Conservation (phyloP, 2,888 invertebrate genomes). For the Drosophila algonquin region DNA sequence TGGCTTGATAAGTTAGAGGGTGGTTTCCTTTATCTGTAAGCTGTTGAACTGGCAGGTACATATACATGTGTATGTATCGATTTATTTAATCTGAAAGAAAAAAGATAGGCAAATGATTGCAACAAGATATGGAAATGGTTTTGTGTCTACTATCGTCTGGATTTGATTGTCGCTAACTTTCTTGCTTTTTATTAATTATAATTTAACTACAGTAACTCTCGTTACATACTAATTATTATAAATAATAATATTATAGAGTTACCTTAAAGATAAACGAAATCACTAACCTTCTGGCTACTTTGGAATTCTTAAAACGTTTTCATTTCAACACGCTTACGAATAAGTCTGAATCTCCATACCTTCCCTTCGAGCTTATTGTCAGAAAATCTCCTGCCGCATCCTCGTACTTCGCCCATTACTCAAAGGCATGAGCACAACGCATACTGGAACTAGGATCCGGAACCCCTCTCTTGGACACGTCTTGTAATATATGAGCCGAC, state of each 20-base stretch:
- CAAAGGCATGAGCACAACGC: conserved; percentile 18
- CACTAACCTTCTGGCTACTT: too few relatives aligned
- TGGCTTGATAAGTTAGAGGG: conserved; percentile 30
- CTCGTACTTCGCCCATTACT: conserved; percentile 24
- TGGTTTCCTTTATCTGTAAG: conserved; percentile 17
- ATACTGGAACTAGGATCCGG: conserved; percentile 6
- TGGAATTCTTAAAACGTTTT: too few relatives aligned
- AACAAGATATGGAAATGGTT: conserved; percentile 17
- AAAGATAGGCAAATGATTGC: conserved; percentile 7
- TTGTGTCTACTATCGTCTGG: background rate
- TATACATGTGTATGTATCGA: background rate
- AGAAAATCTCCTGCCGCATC: conserved; percentile 24
- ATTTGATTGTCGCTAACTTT: background rate
- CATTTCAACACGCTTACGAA: too few relatives aligned
- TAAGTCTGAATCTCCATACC: background rate
- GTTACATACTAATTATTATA: too few relatives aligned
- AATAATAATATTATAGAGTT: too few relatives aligned
- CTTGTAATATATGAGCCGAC: conserved; percentile 38
- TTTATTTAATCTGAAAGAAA: conserved; percentile 6
- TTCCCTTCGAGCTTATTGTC: conserved; percentile 19
- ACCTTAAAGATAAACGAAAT: too few relatives aligned
- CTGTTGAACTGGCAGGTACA: conserved; percentile 9
- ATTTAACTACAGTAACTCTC: too few relatives aligned
- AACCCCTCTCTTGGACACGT: conserved; percentile 26
- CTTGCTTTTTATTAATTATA: too few relatives aligned